A percentile compares a stretch with the other conserved stretches of the same genome.
Conservation (phyloP, 2,113 vertebrate genomes). For the Elephas maximus region DNA sequence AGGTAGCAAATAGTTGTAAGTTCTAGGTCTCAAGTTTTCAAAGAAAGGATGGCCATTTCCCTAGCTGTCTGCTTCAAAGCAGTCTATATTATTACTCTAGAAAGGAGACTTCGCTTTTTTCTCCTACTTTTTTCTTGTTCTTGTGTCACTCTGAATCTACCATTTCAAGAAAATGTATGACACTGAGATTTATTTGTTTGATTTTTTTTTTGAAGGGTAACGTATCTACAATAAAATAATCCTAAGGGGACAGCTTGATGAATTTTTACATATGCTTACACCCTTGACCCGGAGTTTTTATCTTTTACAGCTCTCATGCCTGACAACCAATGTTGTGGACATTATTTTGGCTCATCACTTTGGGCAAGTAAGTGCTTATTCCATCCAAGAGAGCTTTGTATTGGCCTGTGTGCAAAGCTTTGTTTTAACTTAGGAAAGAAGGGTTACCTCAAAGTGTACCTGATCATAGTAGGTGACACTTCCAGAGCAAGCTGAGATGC, state of each 20-base stretch:
- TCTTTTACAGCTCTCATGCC: constrained; percentile 93
- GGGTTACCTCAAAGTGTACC: neutral
- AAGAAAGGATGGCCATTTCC: constrained; percentile 22
- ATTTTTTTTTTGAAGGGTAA: neutral
- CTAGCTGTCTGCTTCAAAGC: neutral
- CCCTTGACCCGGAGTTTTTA: constrained; percentile 43
- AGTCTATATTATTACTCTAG: neutral
- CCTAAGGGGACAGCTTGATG: constrained; percentile 19
- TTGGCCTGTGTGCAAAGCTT: neutral
- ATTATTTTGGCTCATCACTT: constrained; percentile 97
- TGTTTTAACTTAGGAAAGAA: neutral
- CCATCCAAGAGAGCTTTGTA: neutral
- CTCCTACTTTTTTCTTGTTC: neutral
- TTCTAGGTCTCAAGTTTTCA: neutral
- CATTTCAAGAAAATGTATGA: neutral
- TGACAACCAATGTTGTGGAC: constrained; percentile 96
- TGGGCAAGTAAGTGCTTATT: constrained; percentile 92
- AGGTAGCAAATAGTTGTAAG: constrained; percentile 3
- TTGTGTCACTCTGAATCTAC: constrained; percentile 30
- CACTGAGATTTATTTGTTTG: constrained; percentile 18
- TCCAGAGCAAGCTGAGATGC: neutral
- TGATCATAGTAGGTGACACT: neutral
- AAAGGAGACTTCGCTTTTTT: neutral
- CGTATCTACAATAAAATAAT: neutral
- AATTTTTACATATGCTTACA: constrained; percentile 30